Evolutionary conservation across 1,140 invertebrate genomes (phyloP).

Genomic region (Temnothorax nylanderi): DNA sequence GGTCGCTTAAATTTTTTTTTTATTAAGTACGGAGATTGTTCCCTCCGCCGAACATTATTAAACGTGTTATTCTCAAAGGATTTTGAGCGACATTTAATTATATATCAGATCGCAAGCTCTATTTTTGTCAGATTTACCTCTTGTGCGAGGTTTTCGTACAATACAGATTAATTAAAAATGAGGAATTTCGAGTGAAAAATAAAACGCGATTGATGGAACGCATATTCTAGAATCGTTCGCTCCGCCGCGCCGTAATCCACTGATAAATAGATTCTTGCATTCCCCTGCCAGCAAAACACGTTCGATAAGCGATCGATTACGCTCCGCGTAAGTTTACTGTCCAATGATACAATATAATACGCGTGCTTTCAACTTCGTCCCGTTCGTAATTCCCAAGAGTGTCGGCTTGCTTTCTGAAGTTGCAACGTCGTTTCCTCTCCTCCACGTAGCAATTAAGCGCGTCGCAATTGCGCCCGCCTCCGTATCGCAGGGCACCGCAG

Average conservation of each 20-base stretch:
- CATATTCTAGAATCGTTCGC: neutral
- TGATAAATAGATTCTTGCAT: neutral
- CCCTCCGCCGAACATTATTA: neutral
- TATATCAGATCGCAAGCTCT: neutral
- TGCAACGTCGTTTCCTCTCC: conserved; percentile 57
- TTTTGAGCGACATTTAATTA: conserved; percentile 37
- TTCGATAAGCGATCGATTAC: conserved; percentile 32
- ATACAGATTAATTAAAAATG: neutral
- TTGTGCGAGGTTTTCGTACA: neutral
- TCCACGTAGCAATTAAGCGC: conserved; percentile 73
- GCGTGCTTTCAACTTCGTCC: conserved; percentile 53
- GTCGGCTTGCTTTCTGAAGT: conserved; percentile 39
- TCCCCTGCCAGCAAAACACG: neutral
- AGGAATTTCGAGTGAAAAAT: neutral
- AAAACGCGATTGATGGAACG: neutral
- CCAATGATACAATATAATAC: conserved; percentile 33
- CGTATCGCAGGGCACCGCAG: conserved; percentile 58
- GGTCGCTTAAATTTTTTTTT: conserved; percentile 17
- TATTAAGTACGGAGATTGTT: neutral
- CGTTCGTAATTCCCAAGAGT: conserved; percentile 38
- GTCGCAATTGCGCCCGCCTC: conserved; percentile 62
- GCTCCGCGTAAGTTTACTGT: conserved; percentile 24
- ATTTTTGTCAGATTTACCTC: neutral
- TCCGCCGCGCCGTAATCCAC: neutral
- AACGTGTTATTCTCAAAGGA: neutral